phyloP scores from a whole-genome alignment of 1,140 invertebrate species.

The Heliconius nattereri region DNA sequence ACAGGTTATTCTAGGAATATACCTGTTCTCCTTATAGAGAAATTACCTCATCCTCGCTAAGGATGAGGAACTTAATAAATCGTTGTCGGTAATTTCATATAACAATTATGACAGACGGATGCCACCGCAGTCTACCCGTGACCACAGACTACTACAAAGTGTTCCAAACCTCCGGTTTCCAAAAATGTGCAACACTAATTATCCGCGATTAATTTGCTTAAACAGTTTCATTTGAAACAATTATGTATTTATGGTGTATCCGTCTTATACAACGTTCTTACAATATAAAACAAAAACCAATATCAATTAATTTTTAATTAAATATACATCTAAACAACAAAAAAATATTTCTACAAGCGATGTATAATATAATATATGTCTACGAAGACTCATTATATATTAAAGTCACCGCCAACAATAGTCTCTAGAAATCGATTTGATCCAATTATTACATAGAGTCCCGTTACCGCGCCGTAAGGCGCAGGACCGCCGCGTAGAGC shows the following conservation, averaged over 20 bases:
- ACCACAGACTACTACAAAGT: too few species aligned
- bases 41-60: too few species aligned
- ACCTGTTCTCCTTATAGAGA: too few species aligned
- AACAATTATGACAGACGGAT: too few species aligned
- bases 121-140: too few species aligned
- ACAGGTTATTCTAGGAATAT: too few species aligned
- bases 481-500: slow-evolving; percentile 14
- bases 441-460: slow-evolving; percentile 45
- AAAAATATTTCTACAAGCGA: neutral
- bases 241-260: neutral
- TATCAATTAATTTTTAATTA: neutral
- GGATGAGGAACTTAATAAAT: too few species aligned
- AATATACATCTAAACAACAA: neutral
- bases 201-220: too few species aligned
- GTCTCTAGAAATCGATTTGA: slow-evolving; percentile 40
- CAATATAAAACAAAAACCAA: neutral
- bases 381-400: slow-evolving; percentile 17
- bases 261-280: neutral
- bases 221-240: neutral
- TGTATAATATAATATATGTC: neutral
- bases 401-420: slow-evolving; percentile 34
- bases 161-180: too few species aligned
- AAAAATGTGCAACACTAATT: too few species aligned
- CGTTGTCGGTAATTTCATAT: too few species aligned
- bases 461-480: slow-evolving; percentile 27